Base-by-base conservation (phyloP, 2,797 vertebrate genomes). In the Bradypodion ventrale region DNA sequence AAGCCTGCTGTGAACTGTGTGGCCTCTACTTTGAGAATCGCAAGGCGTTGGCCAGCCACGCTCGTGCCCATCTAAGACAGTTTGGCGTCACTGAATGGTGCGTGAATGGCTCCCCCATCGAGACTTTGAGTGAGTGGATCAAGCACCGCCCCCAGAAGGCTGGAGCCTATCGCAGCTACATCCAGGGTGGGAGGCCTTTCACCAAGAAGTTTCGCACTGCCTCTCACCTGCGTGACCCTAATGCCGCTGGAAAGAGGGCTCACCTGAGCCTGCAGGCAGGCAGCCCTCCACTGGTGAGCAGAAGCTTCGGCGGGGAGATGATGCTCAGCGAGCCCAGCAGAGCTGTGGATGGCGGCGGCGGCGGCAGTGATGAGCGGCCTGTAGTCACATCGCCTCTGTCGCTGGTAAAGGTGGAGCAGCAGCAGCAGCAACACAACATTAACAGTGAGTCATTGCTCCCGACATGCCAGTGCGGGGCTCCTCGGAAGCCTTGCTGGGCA, bases 51-150 rank as follows among this genome's bases (percentile, higher is more conserved):
- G 98, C 98, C 56, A 99, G 98, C 95, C 98, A 98, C 1, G 98
- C 98, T 0, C 97, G 98, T 16, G 98, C 98, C 0, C 98, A 99
- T 90, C 97, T 99, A 80, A 94, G 98, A 63, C 98, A 99, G 91
- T 99, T 99, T 2, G 98, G 98, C 0, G 98, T 99, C 94, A 99
- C 98, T 0, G 98, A 99, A 87, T 99, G 98, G 98, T 98, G 97
- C 9, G 98, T 99, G 10, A 99, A 99, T 7, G 98, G 98, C 23
- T 99, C 98, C 0, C 98, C 98, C 32, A 99, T 99, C 3, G 98
- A 99, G 96, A 99, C 98, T 0, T 96, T 99, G 37, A 98, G 98
- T 60, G 98, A 98, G 83, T 99, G 98, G 98, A 99, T 99, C 93
- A 98, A 97, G 73, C 98, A 98, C 92, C 94, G 97, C 15, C 98